phyloP scores from a whole-genome alignment of 1,140 invertebrate species.

The Notospermus geniculatus region DNA sequence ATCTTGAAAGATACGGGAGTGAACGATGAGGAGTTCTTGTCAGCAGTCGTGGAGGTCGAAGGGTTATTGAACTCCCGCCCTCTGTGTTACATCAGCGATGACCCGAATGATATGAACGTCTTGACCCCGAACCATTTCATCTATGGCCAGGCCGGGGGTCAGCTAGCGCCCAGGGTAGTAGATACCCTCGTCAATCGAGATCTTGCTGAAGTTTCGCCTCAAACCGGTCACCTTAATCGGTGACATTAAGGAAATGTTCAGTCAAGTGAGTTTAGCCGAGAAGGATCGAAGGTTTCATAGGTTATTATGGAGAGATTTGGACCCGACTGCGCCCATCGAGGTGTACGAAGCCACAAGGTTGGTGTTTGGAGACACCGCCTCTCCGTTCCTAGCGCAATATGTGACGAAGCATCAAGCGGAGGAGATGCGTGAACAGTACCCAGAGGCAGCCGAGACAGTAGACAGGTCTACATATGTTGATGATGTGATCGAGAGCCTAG shows the following conservation, averaged over 20 bases:
- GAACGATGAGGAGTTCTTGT: slow-evolving; percentile 12
- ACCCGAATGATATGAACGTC: slow-evolving; percentile 9
- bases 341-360: slow-evolving; percentile 19
- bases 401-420: slow-evolving; percentile 10
- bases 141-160: slow-evolving; percentile 13
- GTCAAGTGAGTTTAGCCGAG: slow-evolving; percentile 10
- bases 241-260: slow-evolving; percentile 26
- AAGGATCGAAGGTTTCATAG: slow-evolving; percentile 13
- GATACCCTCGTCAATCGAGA: slow-evolving; percentile 5
- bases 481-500: neutral
- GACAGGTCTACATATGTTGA: neutral
- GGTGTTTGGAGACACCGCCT: slow-evolving; percentile 20
- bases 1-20: neutral
- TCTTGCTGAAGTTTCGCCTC: slow-evolving; percentile 28
- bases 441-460: neutral
- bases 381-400: slow-evolving; percentile 17
- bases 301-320: slow-evolving; percentile 14
- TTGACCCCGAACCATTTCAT: slow-evolving; percentile 11
- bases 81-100: neutral
- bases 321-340: neutral
- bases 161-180: slow-evolving; percentile 14
- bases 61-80: slow-evolving; percentile 9
- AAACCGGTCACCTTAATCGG: slow-evolving; percentile 19
- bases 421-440: neutral
- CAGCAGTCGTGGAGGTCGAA: slow-evolving; percentile 10